Base-by-base conservation (phyloP, 2,888 invertebrate genomes). In the Agonopterix alstromeriana region DNA sequence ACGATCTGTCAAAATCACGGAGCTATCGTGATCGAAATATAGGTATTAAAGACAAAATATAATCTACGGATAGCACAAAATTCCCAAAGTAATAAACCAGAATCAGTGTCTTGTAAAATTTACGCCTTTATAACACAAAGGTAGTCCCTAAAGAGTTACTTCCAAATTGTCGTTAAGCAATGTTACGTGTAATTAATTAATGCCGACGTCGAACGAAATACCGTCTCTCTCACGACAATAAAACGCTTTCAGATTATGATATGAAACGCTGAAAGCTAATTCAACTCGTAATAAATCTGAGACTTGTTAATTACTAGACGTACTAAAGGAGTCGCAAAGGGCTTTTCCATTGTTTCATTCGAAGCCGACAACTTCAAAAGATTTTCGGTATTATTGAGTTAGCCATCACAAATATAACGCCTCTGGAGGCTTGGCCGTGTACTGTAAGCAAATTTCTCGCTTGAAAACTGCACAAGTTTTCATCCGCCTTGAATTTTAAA, bases 211-310 rank as follows among this genome's bases (percentile, higher is more conserved):
- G 52, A 57, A 63, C 63, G 48, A 46, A 35, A 42, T 43, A 47
- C 55, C 55, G 56, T 60, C 54, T 55, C 63, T 69, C 67, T 54
- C 53, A 56, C 54, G 60, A 79, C 77, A 79, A 76, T 82, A 80
- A 82, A 84, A 82, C 75, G 75, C 70, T 81, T 80, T 77, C 63
- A 65, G 77, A 82, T 82, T 81, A 81, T 84, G 75, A 82, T 81
- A 79, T 82, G 78, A 81, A 82, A 80, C 67, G 78, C 65, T 79
- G 77, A 77, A 82, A 82, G 84, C 78, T 81, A 77, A 82, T 83
- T 80, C 72, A 68, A 75, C 67, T 73, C 70, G 70, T 77, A 77
- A 82, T 83, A 82, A 85, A 83, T 82, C 67, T 67, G 69, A 72
- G 79, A 79, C 76, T 82, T 82, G 79, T 82, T 83, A 84, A 85